Evolutionary conservation across 1,140 invertebrate genomes (phyloP), one percentile per base, ranked within the genome.

Genomic region (Drosophila kanapiae): DNA sequence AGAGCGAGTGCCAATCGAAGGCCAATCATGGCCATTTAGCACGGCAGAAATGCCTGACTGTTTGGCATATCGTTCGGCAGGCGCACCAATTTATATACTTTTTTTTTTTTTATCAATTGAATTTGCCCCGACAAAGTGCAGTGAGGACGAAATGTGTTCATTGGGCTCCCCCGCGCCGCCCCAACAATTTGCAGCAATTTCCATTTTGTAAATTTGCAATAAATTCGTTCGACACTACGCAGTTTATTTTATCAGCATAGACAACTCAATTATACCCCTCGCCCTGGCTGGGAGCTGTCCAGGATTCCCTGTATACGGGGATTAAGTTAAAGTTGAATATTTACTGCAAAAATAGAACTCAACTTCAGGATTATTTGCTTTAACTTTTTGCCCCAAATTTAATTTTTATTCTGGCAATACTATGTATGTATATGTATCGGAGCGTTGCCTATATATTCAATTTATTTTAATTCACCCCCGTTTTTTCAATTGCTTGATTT

Each of bases 201-300:
- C 80, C 79, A 76, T 75, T 71, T 67, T 82, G 70, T 59, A 87
- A 79, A 76, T 76, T 76, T 82, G 37, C 60, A 65, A 77, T 86
- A 82, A 86, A 85, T 74, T 81, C 61, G 57, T 40, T 70, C 40
- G 53, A 75, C 54, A 62, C 49, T 57, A 75, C 51, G 74, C 49
- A 69, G 80, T 64, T 79, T 75, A 82, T 82, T 83, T 83, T 82
- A 64, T 82, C 75, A 62, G 43, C 74, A 76, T 35, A 53, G 31
- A 65, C 40, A 82, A 86, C 61, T 74, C 82, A 63, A 78, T 85
- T 85, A 78, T 57, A 27, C 5, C 29, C 16, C 8, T 14, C 6
- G 16, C 31, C 31, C 31, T 8, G 31, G 7, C 31, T 4, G 4
- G 31, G 31, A 6, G 7, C 2, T 31, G 43, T 10, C 3, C n/a